Percentiles rank a stretch among this genome's conserved stretches.
These are phyloP conservation scores for Drosophila formosana DNA, from an alignment of 2,888 invertebrate species.

Conservation along the genomic window DNA sequence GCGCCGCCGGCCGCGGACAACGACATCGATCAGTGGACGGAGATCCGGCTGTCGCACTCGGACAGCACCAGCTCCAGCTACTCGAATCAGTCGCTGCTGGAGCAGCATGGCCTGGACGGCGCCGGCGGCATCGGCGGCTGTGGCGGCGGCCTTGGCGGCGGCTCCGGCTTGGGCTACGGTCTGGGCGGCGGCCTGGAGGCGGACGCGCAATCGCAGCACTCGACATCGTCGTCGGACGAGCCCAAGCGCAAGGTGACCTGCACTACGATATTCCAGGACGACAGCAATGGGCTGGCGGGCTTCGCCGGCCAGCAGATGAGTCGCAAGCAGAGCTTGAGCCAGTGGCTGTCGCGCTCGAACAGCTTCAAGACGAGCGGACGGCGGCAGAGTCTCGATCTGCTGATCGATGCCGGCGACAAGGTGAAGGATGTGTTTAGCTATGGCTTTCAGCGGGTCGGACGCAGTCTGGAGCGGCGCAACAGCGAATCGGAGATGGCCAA, in stretches of 20 bases:
- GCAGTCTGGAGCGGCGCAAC: constrained; percentile 89
- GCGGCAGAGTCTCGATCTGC: constrained; percentile 91
- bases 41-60: constrained; percentile 84
- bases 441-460: constrained; percentile 90
- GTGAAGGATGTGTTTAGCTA: constrained; percentile 93
- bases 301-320: constrained; percentile 79
- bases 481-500: constrained; percentile 88
- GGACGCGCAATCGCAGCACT: constrained; percentile 80
- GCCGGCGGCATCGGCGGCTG: constrained; percentile 26
- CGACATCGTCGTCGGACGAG: constrained; percentile 84
- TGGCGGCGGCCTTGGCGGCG: constrained; percentile 46
- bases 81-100: constrained; percentile 84
- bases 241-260: constrained; percentile 84
- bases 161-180: constrained; percentile 14
- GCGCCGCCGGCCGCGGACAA: constrained; percentile 73
- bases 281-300: constrained; percentile 63
- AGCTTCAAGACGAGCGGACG: constrained; percentile 85
- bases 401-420: constrained; percentile 92
- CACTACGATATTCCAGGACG: constrained; percentile 84
- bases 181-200: constrained; percentile 56
- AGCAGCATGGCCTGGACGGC: constrained; percentile 75
- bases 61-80: constrained; percentile 85
- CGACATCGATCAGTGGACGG: constrained; percentile 85
- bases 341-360: constrained; percentile 84
- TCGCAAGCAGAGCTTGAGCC: constrained; percentile 82